Percentiles rank a stretch among this genome's conserved stretches.
Evolutionary conservation across 2,113 vertebrate genomes (phyloP).

Genomic region (Bagarius yarrelli): DNA sequence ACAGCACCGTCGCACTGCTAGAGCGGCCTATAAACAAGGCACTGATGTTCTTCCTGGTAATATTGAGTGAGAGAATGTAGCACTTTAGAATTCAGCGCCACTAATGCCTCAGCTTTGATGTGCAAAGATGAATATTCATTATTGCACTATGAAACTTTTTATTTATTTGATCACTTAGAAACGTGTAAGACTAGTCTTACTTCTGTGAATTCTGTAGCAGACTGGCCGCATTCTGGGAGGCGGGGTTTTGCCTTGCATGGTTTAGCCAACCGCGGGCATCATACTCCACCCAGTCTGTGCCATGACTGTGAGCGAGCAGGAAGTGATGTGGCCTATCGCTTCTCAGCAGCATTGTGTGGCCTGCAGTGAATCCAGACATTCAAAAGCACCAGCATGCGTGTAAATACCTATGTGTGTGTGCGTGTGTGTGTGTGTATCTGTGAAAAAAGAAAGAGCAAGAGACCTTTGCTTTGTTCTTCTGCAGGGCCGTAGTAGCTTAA

Average conservation of each 20-base stretch:
- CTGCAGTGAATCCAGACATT: conserved; percentile 61
- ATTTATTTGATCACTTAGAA: not conserved
- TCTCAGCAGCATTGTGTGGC: conserved; percentile 81
- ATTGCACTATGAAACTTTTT: not conserved
- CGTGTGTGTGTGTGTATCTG: not conserved
- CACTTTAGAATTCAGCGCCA: not conserved
- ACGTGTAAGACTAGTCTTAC: conserved; percentile 65
- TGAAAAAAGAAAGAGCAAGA: not conserved
- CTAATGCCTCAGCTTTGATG: no score
- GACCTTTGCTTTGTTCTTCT: conserved; percentile 86
- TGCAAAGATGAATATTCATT: not conserved
- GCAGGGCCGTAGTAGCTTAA: conserved; percentile 91
- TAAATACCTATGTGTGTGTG: not conserved
- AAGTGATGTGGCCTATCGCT: conserved; percentile 86
- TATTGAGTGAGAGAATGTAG: not conserved
- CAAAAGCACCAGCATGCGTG: not conserved
- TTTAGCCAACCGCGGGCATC: conserved; percentile 83
- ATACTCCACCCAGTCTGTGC: conserved; percentile 96
- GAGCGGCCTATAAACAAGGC: conserved; percentile 82
- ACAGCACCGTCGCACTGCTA: conserved; percentile 77
- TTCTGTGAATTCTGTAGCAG: conserved; percentile 94
- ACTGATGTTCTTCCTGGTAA: conserved; percentile 87
- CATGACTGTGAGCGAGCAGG: conserved; percentile 89
- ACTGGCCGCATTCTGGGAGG: conserved; percentile 75
- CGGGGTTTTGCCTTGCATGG: conserved; percentile 87